Conservation (phyloP, 1,140 invertebrate species). For the Trachymyrmex septentrionalis region DNA sequence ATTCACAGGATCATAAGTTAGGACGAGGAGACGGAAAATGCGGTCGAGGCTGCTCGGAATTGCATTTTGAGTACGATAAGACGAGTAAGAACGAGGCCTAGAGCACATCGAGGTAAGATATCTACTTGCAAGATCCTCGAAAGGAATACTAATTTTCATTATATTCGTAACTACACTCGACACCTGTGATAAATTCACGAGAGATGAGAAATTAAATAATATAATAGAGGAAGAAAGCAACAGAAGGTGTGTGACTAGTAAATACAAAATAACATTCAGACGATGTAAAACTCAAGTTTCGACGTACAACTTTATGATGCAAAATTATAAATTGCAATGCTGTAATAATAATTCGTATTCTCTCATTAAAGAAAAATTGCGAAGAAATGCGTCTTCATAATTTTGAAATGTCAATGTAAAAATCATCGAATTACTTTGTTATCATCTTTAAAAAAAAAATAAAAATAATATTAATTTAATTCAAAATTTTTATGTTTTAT, state of each 20-base stretch:
- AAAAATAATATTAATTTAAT: neutral
- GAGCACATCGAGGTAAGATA: neutral
- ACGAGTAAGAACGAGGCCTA: conserved; percentile 25
- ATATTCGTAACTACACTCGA: neutral
- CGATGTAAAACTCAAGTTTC: conserved; percentile 7
- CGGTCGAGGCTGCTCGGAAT: neutral
- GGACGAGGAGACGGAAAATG: conserved; percentile 12
- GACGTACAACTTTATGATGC: neutral
- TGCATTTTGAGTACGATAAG: conserved; percentile 30
- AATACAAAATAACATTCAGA: neutral
- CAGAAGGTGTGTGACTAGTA: neutral
- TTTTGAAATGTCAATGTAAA: neutral
- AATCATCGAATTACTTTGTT: neutral
- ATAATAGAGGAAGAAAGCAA: neutral
- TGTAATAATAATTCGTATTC: neutral
- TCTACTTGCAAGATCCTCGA: neutral
- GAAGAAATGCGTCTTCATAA: neutral
- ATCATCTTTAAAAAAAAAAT: neutral
- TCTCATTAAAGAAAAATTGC: neutral
- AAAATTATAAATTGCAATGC: conserved; percentile 4
- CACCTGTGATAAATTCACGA: neutral
- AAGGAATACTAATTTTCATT: conserved; percentile 42
- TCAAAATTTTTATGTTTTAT: neutral
- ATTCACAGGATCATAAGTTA: conserved; percentile 2
- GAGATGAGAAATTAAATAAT: neutral